Percentiles rank a stretch among this genome's conserved stretches.
phyloP scores from a whole-genome alignment of 1,140 invertebrate species.

The Saccostrea glomerata region DNA sequence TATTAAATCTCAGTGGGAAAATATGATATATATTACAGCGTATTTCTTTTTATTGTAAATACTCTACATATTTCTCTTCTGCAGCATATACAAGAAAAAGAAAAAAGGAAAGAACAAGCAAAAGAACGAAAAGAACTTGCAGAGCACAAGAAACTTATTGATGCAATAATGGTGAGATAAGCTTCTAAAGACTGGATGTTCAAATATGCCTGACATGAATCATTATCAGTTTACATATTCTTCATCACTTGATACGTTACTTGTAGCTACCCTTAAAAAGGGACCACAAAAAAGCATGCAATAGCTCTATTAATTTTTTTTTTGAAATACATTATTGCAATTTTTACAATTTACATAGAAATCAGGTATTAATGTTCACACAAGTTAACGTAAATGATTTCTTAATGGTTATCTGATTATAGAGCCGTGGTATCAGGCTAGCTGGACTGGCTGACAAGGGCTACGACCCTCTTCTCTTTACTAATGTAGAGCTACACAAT shows the following conservation, averaged over 20 bases:
- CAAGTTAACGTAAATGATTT: neutral
- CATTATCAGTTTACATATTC: too few relatives aligned
- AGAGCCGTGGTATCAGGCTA: conserved; percentile 69
- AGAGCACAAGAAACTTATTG: conserved; percentile 82
- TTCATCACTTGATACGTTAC: too few relatives aligned
- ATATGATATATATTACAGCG: neutral
- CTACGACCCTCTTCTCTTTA: conserved; percentile 80
- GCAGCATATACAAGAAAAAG: conserved; percentile 82
- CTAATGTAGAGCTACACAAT: conserved; percentile 62
- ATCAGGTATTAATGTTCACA: too few relatives aligned
- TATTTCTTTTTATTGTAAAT: neutral
- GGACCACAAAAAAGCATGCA: too few relatives aligned
- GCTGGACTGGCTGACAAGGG: conserved; percentile 58
- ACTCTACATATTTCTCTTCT: conserved; percentile 38
- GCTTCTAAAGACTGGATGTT: too few relatives aligned
- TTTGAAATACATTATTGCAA: too few relatives aligned
- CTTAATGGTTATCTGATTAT: conserved; percentile 40
- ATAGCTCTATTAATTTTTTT: too few relatives aligned
- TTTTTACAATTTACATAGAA: too few relatives aligned
- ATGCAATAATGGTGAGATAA: conserved; percentile 79
- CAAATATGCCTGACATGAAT: too few relatives aligned
- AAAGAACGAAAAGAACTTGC: conserved; percentile 81
- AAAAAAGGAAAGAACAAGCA: conserved; percentile 83
- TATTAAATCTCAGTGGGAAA: neutral
- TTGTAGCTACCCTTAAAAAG: too few relatives aligned